Base-by-base conservation (phyloP, 92 coral and sea anemone genomes). In the Porites evermanni region DNA sequence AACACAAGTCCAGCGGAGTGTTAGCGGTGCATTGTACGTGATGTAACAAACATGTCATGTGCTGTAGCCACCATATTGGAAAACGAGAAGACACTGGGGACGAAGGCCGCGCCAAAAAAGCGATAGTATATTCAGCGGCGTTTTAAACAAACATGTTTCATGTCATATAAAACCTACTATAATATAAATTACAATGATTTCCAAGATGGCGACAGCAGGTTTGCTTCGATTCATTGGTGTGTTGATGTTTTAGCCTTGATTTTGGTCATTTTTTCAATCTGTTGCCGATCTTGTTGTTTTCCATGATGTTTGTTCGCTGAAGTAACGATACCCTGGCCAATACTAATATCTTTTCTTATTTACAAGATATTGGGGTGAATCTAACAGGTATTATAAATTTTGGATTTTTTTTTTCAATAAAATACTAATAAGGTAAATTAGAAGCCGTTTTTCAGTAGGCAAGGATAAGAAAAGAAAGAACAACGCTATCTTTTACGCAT, bases 281-380 rank as follows among this genome's bases (percentile, higher is more conserved):
- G 47, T 21, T 50, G 18, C 2, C 13, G 66, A 61, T 23, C 2
- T 51, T 82, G 14, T 7, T 38, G 24, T 7, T 76, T 38, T 38
- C 47, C 47, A 38, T 38, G 47, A 38, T 38, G 5, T 38, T 38
- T 38, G 6, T 38, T 38, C 47, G 47, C 0, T 38, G 47, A 38
- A 38, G 47, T 38, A 38, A 38, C 47, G 4, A 38, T 38, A 38
- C 47, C 1, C 47, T 38, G 47, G 47, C 47, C 47, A 38, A 51
- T 23, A 67, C 11, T 54, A 67, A 54, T 32, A 24, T 68, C 4
- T 24, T 8, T 52, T 53, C 19, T 38, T 12, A 76, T 19, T 60
- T 70, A 18, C 51, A 14, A 76, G 98, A 96, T 73, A 96, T 96
- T 70, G 98, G 98, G 72, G 98, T 92, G 52, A 96, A 96, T 83